Base-by-base conservation (phyloP, 2,113 vertebrate genomes). In the Chiloscyllium plagiosum region DNA sequence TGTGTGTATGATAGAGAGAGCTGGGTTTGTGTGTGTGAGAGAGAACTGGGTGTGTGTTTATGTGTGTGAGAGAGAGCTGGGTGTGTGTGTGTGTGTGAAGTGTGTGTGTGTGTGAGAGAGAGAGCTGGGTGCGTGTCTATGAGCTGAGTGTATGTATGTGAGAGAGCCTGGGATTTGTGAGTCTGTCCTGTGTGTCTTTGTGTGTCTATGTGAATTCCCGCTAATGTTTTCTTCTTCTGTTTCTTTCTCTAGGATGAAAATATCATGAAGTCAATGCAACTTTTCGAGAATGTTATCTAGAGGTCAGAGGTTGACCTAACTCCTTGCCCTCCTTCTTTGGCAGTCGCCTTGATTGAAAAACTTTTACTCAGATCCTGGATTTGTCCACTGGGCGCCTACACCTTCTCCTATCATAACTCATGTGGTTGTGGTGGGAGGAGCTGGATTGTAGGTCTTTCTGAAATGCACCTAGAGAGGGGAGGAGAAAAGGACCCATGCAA, bases 181-280 rank as follows among this genome's bases (percentile, higher is more conserved):
- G 68, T 69, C 68, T 20, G 68, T 22, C 68, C 2, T 12, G 24
- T 33, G 26, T 47, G 4, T 50, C 2, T 50, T 0, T 56, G 15
- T 24, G 26, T 12, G 20, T 85, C 0, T 52, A 10, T 50, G 47
- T 93, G 56, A 24, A 12, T 66, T 61, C 56, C 56, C 5, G 42
- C 50, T n/a, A 52, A 96, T 19, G 52, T 1, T 78, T 66, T 85
- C 50, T 95, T 8, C 96, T 95, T 8, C 96, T 26, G 97, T 37
- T 97, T 47, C 96, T 37, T 47, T 13, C 96, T n/a, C 56, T 96
- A 99, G 99, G 99, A 99, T 0, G 99, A 99, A 96, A 99, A 99
- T 97, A 99, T 99, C 98, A 99, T 99, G 99, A 98, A 98, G 97
- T 99, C 99, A 97, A 99, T 99, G 99, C 98, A 99, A 97, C 98